These are phyloP conservation scores for Discoglossus pictus DNA, from an alignment of 2,797 vertebrate genomes.

Conservation along the genomic window DNA sequence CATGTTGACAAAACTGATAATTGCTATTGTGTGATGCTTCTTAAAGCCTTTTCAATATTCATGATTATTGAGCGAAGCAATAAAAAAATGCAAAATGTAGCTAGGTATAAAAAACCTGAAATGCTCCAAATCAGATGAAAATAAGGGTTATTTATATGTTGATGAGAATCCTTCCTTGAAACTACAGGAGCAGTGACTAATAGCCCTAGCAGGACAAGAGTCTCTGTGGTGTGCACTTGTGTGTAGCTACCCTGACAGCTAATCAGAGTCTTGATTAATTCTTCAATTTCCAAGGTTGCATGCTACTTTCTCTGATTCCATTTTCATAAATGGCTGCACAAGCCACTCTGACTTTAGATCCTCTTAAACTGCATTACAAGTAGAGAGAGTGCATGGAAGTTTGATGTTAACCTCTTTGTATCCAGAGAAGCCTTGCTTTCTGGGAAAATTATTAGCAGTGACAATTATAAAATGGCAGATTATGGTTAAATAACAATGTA, in stretches of 20 bases:
- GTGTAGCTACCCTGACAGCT: constrained; percentile 26
- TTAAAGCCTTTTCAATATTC: not conserved
- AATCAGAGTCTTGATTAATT: constrained; percentile 38
- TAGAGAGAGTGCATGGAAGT: too few species aligned
- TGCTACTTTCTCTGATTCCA: constrained; percentile 15
- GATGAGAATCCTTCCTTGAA: not conserved
- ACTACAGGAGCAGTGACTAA: constrained; percentile 25
- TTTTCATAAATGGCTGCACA: constrained; percentile 8
- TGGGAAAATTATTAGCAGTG: too few species aligned
- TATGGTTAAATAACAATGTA: too few species aligned
- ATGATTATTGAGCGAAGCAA: not conserved
- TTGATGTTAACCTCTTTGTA: too few species aligned
- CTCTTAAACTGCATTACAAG: too few species aligned
- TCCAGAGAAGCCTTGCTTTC: too few species aligned
- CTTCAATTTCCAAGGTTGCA: constrained; percentile 27
- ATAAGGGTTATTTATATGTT: constrained; percentile 39
- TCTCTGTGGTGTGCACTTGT: not conserved
- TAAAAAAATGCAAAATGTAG: not conserved
- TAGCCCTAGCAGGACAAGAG: constrained; percentile 19
- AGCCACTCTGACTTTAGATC: not conserved
- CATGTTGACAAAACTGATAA: too few species aligned
- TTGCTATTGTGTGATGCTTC: too few species aligned
- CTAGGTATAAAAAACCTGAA: not conserved
- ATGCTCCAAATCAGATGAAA: constrained; percentile 23
- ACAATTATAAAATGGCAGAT: too few species aligned